Evolutionary conservation across 2,888 invertebrate genomes (phyloP).

Genomic region (Callosobruchus maculatus): DNA sequence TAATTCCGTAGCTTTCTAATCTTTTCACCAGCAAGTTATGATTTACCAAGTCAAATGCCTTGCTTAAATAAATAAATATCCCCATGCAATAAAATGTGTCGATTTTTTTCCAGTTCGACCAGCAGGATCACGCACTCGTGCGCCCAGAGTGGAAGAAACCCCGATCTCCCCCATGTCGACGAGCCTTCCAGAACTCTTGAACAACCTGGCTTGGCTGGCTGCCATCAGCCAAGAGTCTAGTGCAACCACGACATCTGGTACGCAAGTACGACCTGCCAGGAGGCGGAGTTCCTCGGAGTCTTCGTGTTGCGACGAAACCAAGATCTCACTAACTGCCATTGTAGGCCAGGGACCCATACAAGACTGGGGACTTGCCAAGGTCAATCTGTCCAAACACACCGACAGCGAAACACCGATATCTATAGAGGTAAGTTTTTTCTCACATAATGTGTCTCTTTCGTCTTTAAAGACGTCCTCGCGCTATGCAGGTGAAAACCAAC

Average conservation of each 20-base stretch:
- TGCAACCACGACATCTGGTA: slow-evolving; percentile 1
- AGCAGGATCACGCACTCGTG: slow-evolving; percentile 15
- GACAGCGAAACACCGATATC: not conserved
- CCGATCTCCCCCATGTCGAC: slow-evolving; percentile 14
- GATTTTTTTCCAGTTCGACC: slow-evolving; percentile 24
- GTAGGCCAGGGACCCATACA: slow-evolving; percentile 19
- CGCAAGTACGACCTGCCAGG: slow-evolving; percentile 20
- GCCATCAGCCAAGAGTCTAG: slow-evolving; percentile 20
- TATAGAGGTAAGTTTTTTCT: not conserved
- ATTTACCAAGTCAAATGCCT: too few species aligned
- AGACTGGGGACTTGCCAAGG: not conserved
- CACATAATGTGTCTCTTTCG: too few species aligned
- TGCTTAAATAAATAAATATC: too few species aligned
- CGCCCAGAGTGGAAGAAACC: slow-evolving; percentile 9
- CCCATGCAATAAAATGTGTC: too few species aligned
- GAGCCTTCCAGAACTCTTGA: slow-evolving; percentile 24
- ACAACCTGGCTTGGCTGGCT: slow-evolving; percentile 28
- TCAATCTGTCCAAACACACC: not conserved
- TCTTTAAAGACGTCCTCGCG: too few species aligned
- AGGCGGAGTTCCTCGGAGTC: slow-evolving; percentile 33
- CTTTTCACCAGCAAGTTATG: too few species aligned
- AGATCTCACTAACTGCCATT: slow-evolving; percentile 30
- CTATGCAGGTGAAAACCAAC: too few species aligned
- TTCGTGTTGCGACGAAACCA: slow-evolving; percentile 35
- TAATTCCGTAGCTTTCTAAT: too few species aligned